These are phyloP conservation scores for Hippocampus kuda DNA, from an alignment of 2,797 vertebrate genomes.

Conservation along the genomic window DNA sequence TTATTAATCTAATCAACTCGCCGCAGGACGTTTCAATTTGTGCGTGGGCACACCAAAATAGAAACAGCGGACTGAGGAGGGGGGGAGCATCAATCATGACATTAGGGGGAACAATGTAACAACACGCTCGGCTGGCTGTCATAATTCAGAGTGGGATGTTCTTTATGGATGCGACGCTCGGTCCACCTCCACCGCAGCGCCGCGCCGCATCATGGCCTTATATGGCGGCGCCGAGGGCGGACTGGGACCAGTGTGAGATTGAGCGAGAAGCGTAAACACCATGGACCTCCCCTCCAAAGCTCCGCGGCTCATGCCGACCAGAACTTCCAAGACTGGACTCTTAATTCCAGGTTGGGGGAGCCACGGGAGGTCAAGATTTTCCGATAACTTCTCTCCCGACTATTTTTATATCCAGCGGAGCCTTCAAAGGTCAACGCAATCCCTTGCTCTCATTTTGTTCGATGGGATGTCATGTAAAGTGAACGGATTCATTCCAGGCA, in stretches of 20 bases:
- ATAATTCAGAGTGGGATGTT: conserved; percentile 53
- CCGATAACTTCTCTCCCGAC: neutral
- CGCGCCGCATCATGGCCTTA: conserved; percentile 46
- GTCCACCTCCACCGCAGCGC: conserved; percentile 48
- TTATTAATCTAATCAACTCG: conserved; percentile 61
- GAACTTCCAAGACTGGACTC: conserved; percentile 15
- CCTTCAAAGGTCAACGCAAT: neutral
- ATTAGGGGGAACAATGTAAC: conserved; percentile 40
- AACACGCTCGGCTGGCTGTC: conserved; percentile 44
- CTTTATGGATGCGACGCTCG: conserved; percentile 56
- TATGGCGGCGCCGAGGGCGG: conserved; percentile 51
- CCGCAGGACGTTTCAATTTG: conserved; percentile 56
- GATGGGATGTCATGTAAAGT: neutral
- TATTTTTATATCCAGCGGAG: neutral
- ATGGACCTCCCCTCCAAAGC: conserved; percentile 31
- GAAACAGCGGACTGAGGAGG: conserved; percentile 29
- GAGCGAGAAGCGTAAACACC: conserved; percentile 48
- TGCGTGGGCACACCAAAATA: conserved; percentile 31
- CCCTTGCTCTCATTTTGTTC: neutral
- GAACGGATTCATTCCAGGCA: neutral
- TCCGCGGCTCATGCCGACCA: conserved; percentile 18
- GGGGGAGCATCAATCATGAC: conserved; percentile 42
- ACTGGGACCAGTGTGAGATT: conserved; percentile 40
- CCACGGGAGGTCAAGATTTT: neutral
- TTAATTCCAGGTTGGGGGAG: neutral